Percentiles rank a stretch among this genome's conserved stretches.
These are phyloP conservation scores for Chrysopa pallens DNA, from an alignment of 1,140 invertebrate genomes.

Conservation along the genomic window DNA sequence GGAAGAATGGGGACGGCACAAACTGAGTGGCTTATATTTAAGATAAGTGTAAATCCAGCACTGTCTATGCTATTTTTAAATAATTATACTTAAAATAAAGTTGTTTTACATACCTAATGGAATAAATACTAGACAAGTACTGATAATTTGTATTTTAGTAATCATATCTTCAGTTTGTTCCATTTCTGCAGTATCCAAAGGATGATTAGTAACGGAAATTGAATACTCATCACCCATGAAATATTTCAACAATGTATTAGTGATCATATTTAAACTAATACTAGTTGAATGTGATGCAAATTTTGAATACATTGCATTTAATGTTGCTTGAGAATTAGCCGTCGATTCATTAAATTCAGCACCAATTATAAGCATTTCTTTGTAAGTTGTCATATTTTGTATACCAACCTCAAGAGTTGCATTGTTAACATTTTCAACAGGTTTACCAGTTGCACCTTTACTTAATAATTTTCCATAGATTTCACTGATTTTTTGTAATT, in stretches of 20 bases:
- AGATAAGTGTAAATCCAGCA: too few relatives aligned
- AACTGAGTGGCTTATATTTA: too few relatives aligned
- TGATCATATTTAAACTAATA: conserved; percentile 33
- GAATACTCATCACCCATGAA: conserved; percentile 22
- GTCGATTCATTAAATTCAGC: conserved; percentile 21
- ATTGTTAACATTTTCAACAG: too few relatives aligned
- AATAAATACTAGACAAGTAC: conserved; percentile 15
- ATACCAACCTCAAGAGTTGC: conserved; percentile 3
- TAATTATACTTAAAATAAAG: too few relatives aligned
- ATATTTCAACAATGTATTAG: conserved; percentile 31
- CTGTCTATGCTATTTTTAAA: too few relatives aligned
- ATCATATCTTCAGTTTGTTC: not conserved
- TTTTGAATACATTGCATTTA: conserved; percentile 29
- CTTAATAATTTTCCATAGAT: too few relatives aligned
- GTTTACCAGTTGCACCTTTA: too few relatives aligned
- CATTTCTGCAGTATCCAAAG: too few relatives aligned
- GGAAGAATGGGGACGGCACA: too few relatives aligned
- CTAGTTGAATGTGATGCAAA: conserved; percentile 41
- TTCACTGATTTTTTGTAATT: too few relatives aligned
- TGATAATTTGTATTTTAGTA: conserved; percentile 8
- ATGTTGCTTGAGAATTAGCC: conserved; percentile 6
- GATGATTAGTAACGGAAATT: conserved; percentile 41
- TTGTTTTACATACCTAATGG: conserved; percentile 18
- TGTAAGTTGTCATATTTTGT: conserved; percentile 16
- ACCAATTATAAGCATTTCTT: conserved; percentile 12